phyloP scores from a whole-genome alignment of 2,797 vertebrate genomes.

The Tenualosa thibaudeaui region DNA sequence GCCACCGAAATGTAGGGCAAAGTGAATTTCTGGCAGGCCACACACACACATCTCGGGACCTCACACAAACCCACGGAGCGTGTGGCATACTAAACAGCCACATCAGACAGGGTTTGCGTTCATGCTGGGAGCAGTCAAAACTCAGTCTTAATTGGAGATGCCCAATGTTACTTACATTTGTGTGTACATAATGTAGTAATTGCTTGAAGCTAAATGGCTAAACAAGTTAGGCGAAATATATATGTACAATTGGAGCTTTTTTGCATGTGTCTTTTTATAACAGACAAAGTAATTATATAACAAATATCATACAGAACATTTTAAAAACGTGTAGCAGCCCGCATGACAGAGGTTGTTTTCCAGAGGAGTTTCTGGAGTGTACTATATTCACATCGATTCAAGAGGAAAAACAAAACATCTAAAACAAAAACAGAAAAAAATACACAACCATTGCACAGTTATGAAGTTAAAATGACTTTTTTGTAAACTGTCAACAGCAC shows the following conservation, averaged over 20 bases:
- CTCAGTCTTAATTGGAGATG: constrained; percentile 48
- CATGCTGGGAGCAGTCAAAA: constrained; percentile 32
- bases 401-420: constrained; percentile 52
- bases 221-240: constrained; percentile 64
- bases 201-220: constrained; percentile 74
- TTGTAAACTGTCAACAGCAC: constrained; percentile 98
- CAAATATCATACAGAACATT: constrained; percentile 69
- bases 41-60: constrained; percentile 25
- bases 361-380: constrained; percentile 74
- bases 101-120: constrained; percentile 42
- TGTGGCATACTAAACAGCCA: constrained; percentile 9
- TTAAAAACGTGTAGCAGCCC: constrained; percentile 76
- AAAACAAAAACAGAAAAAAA: constrained; percentile 48
- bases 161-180: constrained; percentile 58
- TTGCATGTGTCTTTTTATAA: constrained; percentile 90
- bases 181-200: constrained; percentile 80
- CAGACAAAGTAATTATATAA: constrained; percentile 77
- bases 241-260: constrained; percentile 75
- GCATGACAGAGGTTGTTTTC: constrained; percentile 83
- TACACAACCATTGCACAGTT: constrained; percentile 76
- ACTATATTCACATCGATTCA: constrained; percentile 72
- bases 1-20: constrained; percentile 35
- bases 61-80: constrained; percentile 30
- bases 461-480: constrained; percentile 76
- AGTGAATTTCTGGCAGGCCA: constrained; percentile 20